phyloP scores from a whole-genome alignment of 2,113 vertebrate species.

The Heliornis fulica region DNA sequence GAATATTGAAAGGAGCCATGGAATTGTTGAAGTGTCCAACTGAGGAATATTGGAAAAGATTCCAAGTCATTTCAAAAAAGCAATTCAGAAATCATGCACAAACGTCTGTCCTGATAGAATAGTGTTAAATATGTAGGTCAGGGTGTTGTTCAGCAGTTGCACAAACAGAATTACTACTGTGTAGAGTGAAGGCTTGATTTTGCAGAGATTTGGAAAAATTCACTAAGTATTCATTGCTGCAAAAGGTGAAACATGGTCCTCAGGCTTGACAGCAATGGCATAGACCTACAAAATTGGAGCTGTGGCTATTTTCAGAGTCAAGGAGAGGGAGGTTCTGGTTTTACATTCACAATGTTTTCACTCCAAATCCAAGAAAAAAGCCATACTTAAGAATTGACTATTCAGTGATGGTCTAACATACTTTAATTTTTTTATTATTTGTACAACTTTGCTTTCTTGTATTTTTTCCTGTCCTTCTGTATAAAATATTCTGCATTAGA shows the following conservation, averaged over 20 bases:
- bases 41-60: neutral
- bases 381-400: neutral
- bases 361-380: neutral
- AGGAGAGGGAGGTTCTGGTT: neutral
- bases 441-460: neutral
- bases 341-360: neutral
- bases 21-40: neutral
- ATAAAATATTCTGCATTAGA: neutral
- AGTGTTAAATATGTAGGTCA: neutral
- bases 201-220: neutral
- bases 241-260: neutral
- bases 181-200: neutral
- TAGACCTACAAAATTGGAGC: neutral
- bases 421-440: neutral
- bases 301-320: neutral
- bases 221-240: rapidly evolving
- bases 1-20: neutral
- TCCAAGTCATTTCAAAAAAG: neutral
- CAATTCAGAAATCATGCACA: too few relatives aligned
- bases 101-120: too few relatives aligned
- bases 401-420: neutral
- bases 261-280: neutral
- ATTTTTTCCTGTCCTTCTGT: neutral
- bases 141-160: neutral
- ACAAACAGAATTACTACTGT: rapidly evolving